These are phyloP conservation scores for Cryptocephalus primarius DNA, from an alignment of 2,888 invertebrate genomes.

Conservation along the genomic window DNA sequence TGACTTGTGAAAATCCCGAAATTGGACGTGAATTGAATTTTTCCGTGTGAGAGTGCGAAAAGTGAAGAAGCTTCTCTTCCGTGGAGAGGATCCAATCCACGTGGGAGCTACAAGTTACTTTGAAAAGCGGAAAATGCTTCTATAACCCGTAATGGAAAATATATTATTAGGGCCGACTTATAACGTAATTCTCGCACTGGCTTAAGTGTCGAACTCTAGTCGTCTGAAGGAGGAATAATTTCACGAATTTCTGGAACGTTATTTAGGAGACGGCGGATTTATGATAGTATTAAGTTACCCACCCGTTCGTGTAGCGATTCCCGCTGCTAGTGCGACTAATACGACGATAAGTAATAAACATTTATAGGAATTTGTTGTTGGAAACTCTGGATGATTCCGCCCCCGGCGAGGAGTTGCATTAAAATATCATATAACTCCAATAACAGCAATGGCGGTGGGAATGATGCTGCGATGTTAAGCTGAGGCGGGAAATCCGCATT, in stretches of 20 bases:
- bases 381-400: slow-evolving; percentile 16
- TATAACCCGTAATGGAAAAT: background rate
- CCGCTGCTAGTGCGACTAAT: too few species aligned
- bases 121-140: slow-evolving; percentile 12
- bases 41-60: slow-evolving; percentile 19
- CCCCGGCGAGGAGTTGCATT: slow-evolving; percentile 18
- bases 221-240: too few species aligned
- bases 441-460: slow-evolving; percentile 16
- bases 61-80: slow-evolving; percentile 9
- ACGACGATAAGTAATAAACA: background rate
- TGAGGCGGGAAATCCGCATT: too few species aligned
- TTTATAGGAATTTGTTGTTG: slow-evolving; percentile 18
- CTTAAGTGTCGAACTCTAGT: too few species aligned
- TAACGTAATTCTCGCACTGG: too few species aligned
- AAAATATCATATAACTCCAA: slow-evolving; percentile 24
- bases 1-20: slow-evolving; percentile 29
- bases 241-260: too few species aligned
- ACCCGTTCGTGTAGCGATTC: too few species aligned
- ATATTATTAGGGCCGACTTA: too few species aligned
- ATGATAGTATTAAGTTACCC: too few species aligned
- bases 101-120: slow-evolving; percentile 18
- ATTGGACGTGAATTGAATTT: slow-evolving; percentile 35
- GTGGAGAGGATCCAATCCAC: slow-evolving; percentile 18
- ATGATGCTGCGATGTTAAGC: too few species aligned
- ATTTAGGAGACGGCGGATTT: too few species aligned